Conservation (phyloP, 2,888 invertebrate species). For the Listrodromus nycthemerus region DNA sequence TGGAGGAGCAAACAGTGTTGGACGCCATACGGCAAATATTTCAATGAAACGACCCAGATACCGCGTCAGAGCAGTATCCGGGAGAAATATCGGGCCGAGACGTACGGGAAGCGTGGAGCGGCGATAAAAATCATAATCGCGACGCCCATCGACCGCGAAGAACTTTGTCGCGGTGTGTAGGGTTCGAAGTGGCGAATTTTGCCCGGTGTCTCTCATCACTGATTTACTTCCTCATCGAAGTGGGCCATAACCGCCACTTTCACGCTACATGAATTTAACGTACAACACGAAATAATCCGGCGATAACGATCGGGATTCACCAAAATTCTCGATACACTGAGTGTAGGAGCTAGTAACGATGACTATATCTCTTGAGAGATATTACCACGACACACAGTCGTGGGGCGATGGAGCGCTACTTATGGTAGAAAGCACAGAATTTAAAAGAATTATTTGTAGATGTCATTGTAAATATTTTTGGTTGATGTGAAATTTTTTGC, state of each 20-base stretch:
- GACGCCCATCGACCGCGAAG: not conserved
- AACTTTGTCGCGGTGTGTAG: not conserved
- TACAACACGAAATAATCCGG: not conserved
- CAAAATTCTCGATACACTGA: not conserved
- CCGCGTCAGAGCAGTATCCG: slow-evolving; percentile 28
- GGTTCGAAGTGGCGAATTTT: no score
- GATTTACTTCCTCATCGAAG: not conserved
- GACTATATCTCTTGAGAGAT: no score
- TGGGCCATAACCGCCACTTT: not conserved
- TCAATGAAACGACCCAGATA: slow-evolving; percentile 64
- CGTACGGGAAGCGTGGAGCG: slow-evolving; percentile 15
- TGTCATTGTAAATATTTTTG: no score
- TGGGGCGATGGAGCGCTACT: no score
- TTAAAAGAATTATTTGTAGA: no score
- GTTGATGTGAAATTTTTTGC: no score
- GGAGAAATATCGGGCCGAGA: not conserved
- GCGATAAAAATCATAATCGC: slow-evolving; percentile 58
- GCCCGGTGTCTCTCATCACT: no score
- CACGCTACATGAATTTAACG: not conserved
- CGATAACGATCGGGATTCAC: not conserved
- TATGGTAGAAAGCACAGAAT: no score
- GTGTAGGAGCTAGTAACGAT: not conserved
- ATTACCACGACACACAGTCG: no score
- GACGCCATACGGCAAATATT: slow-evolving; percentile 68
- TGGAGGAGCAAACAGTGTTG: slow-evolving; percentile 10